A percentile compares a stretch with the other conserved stretches of the same genome.
Evolutionary conservation across 2,113 vertebrate genomes (phyloP).

Genomic region (Chaetops frenatus): DNA sequence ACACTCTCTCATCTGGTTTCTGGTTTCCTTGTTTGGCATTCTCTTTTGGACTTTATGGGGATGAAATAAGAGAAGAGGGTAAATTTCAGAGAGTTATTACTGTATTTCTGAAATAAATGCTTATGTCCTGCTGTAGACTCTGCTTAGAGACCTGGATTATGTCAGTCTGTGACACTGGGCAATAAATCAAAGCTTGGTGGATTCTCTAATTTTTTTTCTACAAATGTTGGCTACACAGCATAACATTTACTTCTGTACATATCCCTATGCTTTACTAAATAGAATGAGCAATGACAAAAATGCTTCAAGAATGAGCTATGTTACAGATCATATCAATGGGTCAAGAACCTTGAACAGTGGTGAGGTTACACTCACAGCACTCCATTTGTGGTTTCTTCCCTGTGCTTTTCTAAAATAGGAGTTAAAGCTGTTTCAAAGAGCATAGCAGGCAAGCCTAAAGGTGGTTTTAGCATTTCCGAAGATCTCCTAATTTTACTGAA

Average conservation of each 20-base stretch:
- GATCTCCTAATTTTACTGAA: background rate
- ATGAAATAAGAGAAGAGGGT: background rate
- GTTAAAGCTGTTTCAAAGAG: background rate
- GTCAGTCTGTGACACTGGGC: fast-evolving
- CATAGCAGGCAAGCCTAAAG: background rate
- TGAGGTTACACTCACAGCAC: background rate
- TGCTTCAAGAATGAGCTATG: background rate
- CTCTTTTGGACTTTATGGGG: background rate
- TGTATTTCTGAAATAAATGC: background rate
- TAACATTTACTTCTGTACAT: background rate
- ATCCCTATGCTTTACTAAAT: background rate
- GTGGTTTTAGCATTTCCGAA: background rate
- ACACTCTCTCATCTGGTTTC: background rate
- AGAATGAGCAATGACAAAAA: background rate
- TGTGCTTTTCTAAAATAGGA: background rate
- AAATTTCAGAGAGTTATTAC: background rate
- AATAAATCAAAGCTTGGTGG: background rate
- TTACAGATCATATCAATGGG: background rate
- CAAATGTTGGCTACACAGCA: background rate
- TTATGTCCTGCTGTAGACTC: background rate
- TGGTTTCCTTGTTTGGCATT: background rate
- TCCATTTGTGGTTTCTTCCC: background rate
- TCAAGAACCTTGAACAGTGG: background rate
- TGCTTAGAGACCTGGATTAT: background rate
- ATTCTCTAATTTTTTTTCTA: background rate